Conservation (phyloP, 1,140 invertebrate species). For the Bombus confusus region DNA sequence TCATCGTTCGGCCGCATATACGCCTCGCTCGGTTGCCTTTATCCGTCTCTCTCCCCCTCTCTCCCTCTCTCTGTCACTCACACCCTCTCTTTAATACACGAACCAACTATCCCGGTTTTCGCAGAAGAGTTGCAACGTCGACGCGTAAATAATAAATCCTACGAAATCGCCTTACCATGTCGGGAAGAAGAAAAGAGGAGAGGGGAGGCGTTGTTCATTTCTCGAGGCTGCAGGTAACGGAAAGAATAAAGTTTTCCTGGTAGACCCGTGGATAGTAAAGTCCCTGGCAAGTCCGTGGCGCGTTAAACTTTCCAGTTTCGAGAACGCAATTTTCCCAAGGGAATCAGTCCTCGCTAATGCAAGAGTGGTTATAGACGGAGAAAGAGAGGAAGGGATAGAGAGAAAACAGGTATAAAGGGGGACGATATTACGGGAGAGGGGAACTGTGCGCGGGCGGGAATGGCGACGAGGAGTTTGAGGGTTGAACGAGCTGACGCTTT, state of each 20-base stretch:
- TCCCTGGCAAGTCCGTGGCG: conserved; percentile 16
- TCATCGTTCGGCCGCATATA: conserved; percentile 9
- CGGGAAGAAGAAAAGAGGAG: background rate
- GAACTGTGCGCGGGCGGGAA: conserved; percentile 26
- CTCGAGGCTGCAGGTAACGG: background rate
- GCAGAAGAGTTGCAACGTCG: background rate
- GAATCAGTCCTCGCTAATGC: conserved; percentile 64
- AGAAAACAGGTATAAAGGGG: background rate
- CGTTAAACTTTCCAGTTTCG: conserved; percentile 57
- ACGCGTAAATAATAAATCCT: conserved; percentile 43
- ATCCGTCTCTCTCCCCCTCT: background rate
- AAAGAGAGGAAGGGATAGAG: background rate
- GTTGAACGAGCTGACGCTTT: conserved; percentile 67
- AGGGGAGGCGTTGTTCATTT: conserved; percentile 4
- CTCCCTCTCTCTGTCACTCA: no score
- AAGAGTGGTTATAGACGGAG: conserved; percentile 26
- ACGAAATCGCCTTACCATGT: conserved; percentile 34
- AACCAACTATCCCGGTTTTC: background rate
- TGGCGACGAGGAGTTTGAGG: conserved; percentile 53
- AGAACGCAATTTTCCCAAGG: conserved; percentile 60
- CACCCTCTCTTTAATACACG: background rate
- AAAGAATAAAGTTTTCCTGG: conserved; percentile 31
- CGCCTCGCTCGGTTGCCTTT: background rate
- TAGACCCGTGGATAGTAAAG: background rate
- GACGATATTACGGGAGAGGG: conserved; percentile 2